Percentiles rank a stretch among this genome's conserved stretches.
phyloP scores from a whole-genome alignment of 2,113 vertebrate genomes.

The Pelvicachromis taeniatus region DNA sequence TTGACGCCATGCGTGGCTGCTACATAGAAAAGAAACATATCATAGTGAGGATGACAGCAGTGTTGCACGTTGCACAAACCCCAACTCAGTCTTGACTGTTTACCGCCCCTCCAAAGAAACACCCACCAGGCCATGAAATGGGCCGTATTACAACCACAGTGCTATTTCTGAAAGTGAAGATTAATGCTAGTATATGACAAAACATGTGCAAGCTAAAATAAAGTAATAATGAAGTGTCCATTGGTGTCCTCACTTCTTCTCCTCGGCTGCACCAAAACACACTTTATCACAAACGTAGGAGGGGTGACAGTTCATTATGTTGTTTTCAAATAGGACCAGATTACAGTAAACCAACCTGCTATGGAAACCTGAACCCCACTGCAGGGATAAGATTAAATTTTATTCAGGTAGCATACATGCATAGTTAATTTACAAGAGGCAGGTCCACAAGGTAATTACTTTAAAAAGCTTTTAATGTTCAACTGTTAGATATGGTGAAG shows the following conservation, averaged over 20 bases:
- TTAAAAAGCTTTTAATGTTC: not conserved
- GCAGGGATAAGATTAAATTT: not conserved
- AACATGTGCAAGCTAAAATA: not conserved
- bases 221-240: not conserved
- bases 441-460: not conserved
- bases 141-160: not conserved
- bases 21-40: not conserved
- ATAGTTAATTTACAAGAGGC: not conserved
- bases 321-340: constrained; percentile 5
- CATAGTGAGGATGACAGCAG: not conserved
- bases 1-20: not conserved
- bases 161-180: not conserved
- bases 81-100: not conserved
- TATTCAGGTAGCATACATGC: not conserved
- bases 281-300: not conserved
- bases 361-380: not conserved
- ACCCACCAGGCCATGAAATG: not conserved
- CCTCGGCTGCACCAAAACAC: not conserved
- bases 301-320: not conserved
- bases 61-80: not conserved
- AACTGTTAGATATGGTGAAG: not conserved
- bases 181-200: not conserved
- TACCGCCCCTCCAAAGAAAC: not conserved
- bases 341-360: constrained; percentile 17
- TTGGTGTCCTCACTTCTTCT: not conserved